Evolutionary conservation across 2,888 invertebrate species (phyloP), one percentile per base, ranked within the genome.

Genomic region (Cryptops parisi): DNA sequence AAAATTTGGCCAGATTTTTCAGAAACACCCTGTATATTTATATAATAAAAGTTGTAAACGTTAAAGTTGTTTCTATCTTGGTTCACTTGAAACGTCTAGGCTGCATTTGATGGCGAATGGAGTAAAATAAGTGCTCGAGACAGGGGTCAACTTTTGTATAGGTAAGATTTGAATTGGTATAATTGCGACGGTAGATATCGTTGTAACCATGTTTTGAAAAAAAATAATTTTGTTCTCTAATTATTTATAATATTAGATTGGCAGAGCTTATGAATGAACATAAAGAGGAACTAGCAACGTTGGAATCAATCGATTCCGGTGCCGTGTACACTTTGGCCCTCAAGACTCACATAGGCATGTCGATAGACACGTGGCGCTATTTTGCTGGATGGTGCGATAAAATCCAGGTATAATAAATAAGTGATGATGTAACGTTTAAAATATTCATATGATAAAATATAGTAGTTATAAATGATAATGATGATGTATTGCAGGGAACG

Each of bases 381-480:
- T 96, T 90, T 70, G 94, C 93, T 2, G 94, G 93, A 2, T 94
- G 94, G 89, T 82, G 88, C 64, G 96, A 96, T 70, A 96, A 96
- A 70, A 93, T 91, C 53, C 85, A 87, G 64, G 72, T 70, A 47
- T 50, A 59, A 26, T 33, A 17, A 24, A 33, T 25, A 5, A 52
- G 19, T 12, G 43, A 6, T 41, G 5, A 9, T 17, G 6, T 33
- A 33, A 9, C 33, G 6, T 33, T 33, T 15, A 15, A 33, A 6
- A 33, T 33, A 33, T 6, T 33, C 15, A 33, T 33, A 33, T 33
- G 33, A 33, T 6, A 33, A 33, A 41, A 41, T 41, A 12, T 6
- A 12, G 15, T 15, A 26, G 25, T 27, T 27, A 19, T 27, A 47
- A 33, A 33, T 27, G 15, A n/a, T 26, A 17, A 27, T 33, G 4